Conservation (phyloP, 2,113 vertebrate genomes). For the Saccopteryx leptura region DNA sequence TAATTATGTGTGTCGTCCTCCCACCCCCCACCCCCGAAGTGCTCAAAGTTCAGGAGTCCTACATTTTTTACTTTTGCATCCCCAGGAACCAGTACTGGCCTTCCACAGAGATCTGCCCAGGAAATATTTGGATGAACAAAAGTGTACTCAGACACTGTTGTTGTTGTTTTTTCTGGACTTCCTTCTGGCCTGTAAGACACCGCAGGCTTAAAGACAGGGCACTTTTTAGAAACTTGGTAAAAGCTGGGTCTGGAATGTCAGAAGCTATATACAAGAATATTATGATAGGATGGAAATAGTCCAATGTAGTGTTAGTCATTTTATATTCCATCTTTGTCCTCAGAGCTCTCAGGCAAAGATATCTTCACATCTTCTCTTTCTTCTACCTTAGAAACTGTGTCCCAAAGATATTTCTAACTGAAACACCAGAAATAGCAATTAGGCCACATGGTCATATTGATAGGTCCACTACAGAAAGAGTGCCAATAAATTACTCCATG, state of each 20-base stretch:
- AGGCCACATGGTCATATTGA: background rate
- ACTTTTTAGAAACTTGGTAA: conserved; percentile 33
- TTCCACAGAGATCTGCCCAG: background rate
- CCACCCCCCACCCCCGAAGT: background rate
- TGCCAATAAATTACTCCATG: conserved; percentile 45
- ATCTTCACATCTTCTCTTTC: background rate
- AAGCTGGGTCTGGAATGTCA: background rate
- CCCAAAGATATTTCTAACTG: conserved; percentile 29
- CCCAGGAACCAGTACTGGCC: background rate
- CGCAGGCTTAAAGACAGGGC: background rate
- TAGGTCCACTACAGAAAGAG: background rate
- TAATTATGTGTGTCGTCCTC: background rate
- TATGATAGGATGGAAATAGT: background rate
- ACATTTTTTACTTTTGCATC: background rate
- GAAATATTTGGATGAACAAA: background rate
- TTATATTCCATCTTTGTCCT: conserved; percentile 21
- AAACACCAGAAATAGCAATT: conserved; percentile 62
- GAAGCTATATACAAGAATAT: background rate
- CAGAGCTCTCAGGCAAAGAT: background rate
- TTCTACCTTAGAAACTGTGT: conserved; percentile 25
- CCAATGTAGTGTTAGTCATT: background rate
- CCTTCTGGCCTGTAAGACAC: background rate
- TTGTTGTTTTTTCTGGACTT: background rate
- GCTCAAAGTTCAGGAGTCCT: background rate
- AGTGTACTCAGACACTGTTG: background rate